Conservation (phyloP, 2,113 vertebrate species). For the Phrynosoma blainvillii region DNA sequence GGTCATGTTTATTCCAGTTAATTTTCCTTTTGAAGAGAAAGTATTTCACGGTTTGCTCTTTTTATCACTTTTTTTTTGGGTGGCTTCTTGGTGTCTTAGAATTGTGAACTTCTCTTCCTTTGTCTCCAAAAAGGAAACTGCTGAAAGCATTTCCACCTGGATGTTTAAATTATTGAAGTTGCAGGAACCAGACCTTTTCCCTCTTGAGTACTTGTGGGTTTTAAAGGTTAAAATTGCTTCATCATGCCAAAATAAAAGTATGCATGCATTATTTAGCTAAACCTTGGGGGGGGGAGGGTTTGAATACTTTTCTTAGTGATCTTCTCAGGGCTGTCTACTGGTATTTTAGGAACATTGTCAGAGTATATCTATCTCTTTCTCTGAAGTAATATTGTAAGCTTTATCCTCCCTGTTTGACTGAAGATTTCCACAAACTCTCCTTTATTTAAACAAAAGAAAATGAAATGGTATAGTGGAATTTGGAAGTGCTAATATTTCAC, state of each 20-base stretch:
- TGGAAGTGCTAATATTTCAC: conserved; percentile 56
- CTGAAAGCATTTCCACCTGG: conserved; percentile 92
- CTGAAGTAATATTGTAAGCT: conserved; percentile 75
- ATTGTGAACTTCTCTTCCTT: conserved; percentile 78
- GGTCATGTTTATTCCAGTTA: conserved; percentile 55
- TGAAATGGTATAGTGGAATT: conserved; percentile 55
- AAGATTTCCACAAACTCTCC: conserved; percentile 48
- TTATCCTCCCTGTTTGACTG: conserved; percentile 62
- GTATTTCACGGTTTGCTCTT: conserved; percentile 53
- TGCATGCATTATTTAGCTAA: conserved; percentile 97
- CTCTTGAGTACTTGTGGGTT: conserved; percentile 88
- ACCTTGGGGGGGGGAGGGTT: conserved; percentile 89
- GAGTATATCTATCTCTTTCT: conserved; percentile 67
- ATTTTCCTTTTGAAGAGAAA: conserved; percentile 67
- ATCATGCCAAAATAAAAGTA: conserved; percentile 94
- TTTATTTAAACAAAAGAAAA: conserved; percentile 59
- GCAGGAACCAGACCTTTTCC: conserved; percentile 90
- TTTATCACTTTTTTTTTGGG: conserved; percentile 51
- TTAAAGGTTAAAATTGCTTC: conserved; percentile 96
- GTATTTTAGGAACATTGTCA: conserved; percentile 84
- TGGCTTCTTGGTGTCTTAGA: conserved; percentile 61
- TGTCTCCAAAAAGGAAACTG: conserved; percentile 79
- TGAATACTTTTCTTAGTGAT: conserved; percentile 85
- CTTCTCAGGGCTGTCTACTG: conserved; percentile 83
- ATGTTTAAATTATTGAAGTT: conserved; percentile 94